Evolutionary conservation across 2,113 vertebrate species (phyloP), one percentile per base, ranked within the genome.

Genomic region (Thermophis baileyi): DNA sequence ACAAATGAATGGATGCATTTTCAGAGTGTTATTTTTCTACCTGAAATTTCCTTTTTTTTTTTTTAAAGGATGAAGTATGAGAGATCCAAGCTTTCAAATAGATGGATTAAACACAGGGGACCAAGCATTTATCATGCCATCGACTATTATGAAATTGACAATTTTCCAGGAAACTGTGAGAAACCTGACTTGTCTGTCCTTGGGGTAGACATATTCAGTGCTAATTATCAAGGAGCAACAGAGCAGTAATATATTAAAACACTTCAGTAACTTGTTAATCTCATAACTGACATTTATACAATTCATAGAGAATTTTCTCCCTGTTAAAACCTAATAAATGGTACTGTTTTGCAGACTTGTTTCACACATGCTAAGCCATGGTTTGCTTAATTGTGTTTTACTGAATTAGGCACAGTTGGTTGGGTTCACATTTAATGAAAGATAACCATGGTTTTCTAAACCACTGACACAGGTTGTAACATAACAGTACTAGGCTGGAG

Each of bases 161-260:
- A 94, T n/a, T 69, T 87, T 91, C 92, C 95, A 69, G 89, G 95
- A 88, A 90, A 54, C 57, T 81, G 87, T 22, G 46, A 94, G 92
- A 98, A 96, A 93, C 96, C 96, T 35, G 95, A 97, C 94, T 95
- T 97, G 86, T 96, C 97, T 89, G 88, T 96, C 46, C 69, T 95
- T 60, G 88, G 91, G 20, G 94, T 94, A 6, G 96, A 98, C 87
- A 94, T 96, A 54, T 95, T 95, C 24, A 87, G 35, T 2, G 86
- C 92, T 27, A 40, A 50, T 96, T 51, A 89, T 63, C 50, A 93
- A 35, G 85, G 60, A 91, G 93, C 85, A 94, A 94, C 54, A 57
- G 91, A 91, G 54, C 87, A 92, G 50, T 57, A 93, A 46, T 27
- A 86, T 50, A 46, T 12, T 40, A 81, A 81, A 81, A 81, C 35